A percentile compares a stretch with the other conserved stretches of the same genome.
Evolutionary conservation across 2,888 invertebrate species (phyloP).

Genomic region (Anorthoa munda): DNA sequence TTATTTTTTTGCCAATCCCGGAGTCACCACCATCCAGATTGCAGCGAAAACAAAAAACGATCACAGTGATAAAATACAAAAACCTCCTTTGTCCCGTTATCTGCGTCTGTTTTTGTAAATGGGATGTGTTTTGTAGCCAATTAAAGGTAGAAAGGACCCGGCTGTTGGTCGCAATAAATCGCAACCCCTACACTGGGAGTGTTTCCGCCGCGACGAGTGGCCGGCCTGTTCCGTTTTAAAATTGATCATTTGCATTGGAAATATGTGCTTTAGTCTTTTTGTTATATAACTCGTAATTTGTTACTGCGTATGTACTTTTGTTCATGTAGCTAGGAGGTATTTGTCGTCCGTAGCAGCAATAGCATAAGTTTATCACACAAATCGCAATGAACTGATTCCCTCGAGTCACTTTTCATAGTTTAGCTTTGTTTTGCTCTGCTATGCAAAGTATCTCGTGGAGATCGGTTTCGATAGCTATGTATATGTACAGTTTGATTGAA

Average conservation of each 20-base stretch:
- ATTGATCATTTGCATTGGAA: slow-evolving; percentile 65
- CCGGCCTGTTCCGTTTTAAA: slow-evolving; percentile 67
- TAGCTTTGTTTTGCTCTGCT: too few relatives aligned
- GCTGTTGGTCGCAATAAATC: slow-evolving; percentile 88
- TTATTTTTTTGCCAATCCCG: slow-evolving; percentile 30
- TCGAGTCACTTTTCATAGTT: background rate
- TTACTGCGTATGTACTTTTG: slow-evolving; percentile 36
- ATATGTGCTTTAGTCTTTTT: slow-evolving; percentile 50
- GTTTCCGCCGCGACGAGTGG: slow-evolving; percentile 81
- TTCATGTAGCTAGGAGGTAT: slow-evolving; percentile 2
- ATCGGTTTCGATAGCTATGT: too few relatives aligned
- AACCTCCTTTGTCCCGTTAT: slow-evolving; percentile 76
- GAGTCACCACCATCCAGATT: slow-evolving; percentile 21
- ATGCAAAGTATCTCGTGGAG: too few relatives aligned
- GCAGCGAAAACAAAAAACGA: slow-evolving; percentile 37
- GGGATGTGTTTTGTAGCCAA: slow-evolving; percentile 89
- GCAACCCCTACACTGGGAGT: slow-evolving; percentile 84
- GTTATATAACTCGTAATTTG: slow-evolving; percentile 46
- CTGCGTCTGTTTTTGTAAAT: slow-evolving; percentile 82
- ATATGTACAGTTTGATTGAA: too few relatives aligned
- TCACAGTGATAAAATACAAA: slow-evolving; percentile 62
- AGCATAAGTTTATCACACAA: background rate
- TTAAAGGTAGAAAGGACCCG: slow-evolving; percentile 87
- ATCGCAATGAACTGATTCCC: background rate
- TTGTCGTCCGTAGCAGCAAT: background rate